Evolutionary conservation across 35 echinoderm and acorn worm genomes (phyloP).

Genomic region (Apostichopus japonicus): DNA sequence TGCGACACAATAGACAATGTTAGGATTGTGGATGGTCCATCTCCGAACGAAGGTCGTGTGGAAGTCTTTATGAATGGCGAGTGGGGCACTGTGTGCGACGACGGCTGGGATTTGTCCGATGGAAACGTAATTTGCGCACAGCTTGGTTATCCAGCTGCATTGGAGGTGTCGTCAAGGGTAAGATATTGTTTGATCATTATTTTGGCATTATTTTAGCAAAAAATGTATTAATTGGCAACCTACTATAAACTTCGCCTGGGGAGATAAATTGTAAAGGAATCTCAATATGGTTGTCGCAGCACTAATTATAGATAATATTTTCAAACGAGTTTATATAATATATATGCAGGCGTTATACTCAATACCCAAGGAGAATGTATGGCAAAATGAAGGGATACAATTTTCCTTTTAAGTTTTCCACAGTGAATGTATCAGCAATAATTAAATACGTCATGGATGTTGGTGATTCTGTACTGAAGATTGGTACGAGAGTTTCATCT

Average conservation of each 20-base stretch:
- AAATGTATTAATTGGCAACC: not conserved
- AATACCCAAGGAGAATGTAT: too few species aligned
- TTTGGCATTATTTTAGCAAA: not conserved
- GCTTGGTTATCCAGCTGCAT: conserved; percentile 31
- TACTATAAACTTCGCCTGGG: not conserved
- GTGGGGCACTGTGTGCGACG: conserved; percentile 44
- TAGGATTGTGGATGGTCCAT: conserved; percentile 10
- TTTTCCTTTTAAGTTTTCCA: too few species aligned
- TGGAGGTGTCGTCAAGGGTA: not conserved
- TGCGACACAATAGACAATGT: not conserved
- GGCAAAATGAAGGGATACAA: too few species aligned
- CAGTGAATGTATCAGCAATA: too few species aligned
- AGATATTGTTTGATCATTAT: not conserved
- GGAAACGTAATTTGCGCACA: conserved; percentile 19
- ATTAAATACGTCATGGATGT: not conserved
- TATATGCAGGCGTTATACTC: too few species aligned
- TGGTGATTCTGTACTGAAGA: not conserved
- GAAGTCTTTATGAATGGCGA: conserved; percentile 1
- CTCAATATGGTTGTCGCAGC: too few species aligned
- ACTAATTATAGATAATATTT: not conserved
- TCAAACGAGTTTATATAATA: too few species aligned
- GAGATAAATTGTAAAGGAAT: too few species aligned
- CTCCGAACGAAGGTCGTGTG: conserved; percentile 11
- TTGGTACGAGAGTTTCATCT: not conserved
- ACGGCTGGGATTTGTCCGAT: not conserved